Base-by-base conservation (phyloP, 2,113 vertebrate genomes). In the Odontesthes bonariensis region DNA sequence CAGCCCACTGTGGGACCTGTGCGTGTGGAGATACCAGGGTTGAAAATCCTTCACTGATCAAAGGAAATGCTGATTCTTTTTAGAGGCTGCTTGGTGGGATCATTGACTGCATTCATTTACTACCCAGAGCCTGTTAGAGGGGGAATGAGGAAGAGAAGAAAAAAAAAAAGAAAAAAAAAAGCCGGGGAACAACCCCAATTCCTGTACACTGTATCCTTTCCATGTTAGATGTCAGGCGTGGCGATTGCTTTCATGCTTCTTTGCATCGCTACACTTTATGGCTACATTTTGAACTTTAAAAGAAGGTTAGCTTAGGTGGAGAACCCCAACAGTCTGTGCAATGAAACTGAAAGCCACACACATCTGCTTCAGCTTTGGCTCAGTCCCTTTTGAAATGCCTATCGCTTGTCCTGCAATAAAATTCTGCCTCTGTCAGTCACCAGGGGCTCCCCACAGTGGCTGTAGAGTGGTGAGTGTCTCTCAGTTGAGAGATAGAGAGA, bases 191-290 rank as follows among this genome's bases (percentile, higher is more conserved):
- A 31, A 55, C 40, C 5, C 47, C 23, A 33, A 9, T 78, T 61
- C 53, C 42, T 38, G 3, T 55, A 54, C 40, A 38, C 3, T 53
- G 55, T 42, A 62, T 73, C 65, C 65, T 70, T 77, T 81, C 53
- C 40, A 62, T 71, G 74, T 75, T 74, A 57, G 69, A 66, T 31
- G 65, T 76, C 81, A 81, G 60, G 79, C 65, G 10, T 75, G 75
- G 52, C 8, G 5, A 78, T 60, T 22, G 22, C 71, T 75, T 87
- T 82, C 77, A 85, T 46, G 83, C 86, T 8, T 77, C 69, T 77
- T 56, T 77, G 73, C 86, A 73, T 82, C 35, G 79, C 51, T 87
- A 69, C 75, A 65, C 73, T 87, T 89, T 76, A 88, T 69, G 54
- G 72, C 69, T 72, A 73, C 63, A 58, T 60, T 71, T 17, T 64